Evolutionary conservation across 2,113 vertebrate genomes (phyloP), one percentile per base, ranked within the genome.

Genomic region (Noturus placidus): DNA sequence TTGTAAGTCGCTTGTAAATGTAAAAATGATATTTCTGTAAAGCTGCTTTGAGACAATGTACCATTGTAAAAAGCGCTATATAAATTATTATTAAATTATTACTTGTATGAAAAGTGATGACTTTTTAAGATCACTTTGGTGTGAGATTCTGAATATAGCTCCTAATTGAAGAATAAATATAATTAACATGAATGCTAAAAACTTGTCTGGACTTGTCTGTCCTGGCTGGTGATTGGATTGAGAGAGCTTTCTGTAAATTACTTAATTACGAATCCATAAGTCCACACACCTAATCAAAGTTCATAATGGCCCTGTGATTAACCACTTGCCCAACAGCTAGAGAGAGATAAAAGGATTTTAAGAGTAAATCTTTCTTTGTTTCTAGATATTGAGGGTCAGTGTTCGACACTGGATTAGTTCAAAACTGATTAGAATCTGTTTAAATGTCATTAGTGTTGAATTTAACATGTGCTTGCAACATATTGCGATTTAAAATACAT

Each of bases 191-290:
- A 38, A 20, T 38, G 69, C 19, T 35, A 69, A 17, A 17, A 33
- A 69, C 14, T 35, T 33, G 38, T 13, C 59, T 67, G 15, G 59
- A 46, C 38, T 35, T 54, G 19, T 70, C 61, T 87, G 65, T 57
- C n/a, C 67, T 56, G 80, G 19, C 69, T 85, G 20, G 38, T 14
- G 25, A 56, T 27, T 20, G 63, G 52, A 84, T 61, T 83, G 27
- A 78, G 59, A 70, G 42, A 25, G 65, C 67, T 30, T 82, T 87
- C 38, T 33, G 93, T 93, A 95, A 97, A 96, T 96, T 94, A 94
- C 94, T 94, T 96, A 94, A 97, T 96, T 95, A 94, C 90, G 95
- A 95, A 95, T 95, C 95, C 94, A 93, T 94, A 95, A 96, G 96
- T 96, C 94, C 92, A 93, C 89, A 84, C 77, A 91, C 89, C 92